Base-by-base conservation (phyloP, 2,113 vertebrate species). In the Callochromis pleurospilus region DNA sequence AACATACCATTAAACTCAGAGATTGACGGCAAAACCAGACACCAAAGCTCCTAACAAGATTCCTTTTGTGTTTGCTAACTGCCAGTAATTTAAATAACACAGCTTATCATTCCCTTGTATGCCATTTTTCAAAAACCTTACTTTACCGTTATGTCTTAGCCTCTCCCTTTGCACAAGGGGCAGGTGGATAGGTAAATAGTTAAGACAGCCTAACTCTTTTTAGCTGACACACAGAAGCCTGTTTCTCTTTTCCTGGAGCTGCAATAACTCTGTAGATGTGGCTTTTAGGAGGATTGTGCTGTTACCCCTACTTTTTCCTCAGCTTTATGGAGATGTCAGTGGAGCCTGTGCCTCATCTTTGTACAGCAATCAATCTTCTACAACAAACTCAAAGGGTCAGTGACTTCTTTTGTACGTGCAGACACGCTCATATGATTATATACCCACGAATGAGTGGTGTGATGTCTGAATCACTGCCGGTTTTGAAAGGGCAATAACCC, bases 21-120 rank as follows among this genome's bases (percentile, higher is more conserved):
- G 45, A 85, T 81, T 93, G 89, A 94, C 84, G 47, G 88, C 54
- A 91, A 93, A 95, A 94, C 91, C 95, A 95, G 93, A 93, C 75
- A 75, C 49, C 47, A 65, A 84, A 79, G 24, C 19, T 45, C 15
- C 31, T 56, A 80, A 85, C 47, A 70, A 83, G 54, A 86, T 70
- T 42, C 79, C 24, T 83, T 83, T 80, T 82, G 54, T 55, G 15
- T 89, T 62, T 68, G 47, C 40, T 81, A 85, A 45, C 73, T 77
- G 62, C 55, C 6, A 3, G 81, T 68, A n/a, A 53, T 68, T 86
- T 58, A 56, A 73, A 70, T 84, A 86, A 75, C 60, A 87, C 24
- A 42, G 40, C 51, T 77, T 29, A 77, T 40, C 55, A 49, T 31
- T 85, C 45, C 13, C 65, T 26, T 24, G 51, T 38, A 47, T 73